Conservation (phyloP, 2,113 vertebrate genomes). For the Camelus bactrianus region DNA sequence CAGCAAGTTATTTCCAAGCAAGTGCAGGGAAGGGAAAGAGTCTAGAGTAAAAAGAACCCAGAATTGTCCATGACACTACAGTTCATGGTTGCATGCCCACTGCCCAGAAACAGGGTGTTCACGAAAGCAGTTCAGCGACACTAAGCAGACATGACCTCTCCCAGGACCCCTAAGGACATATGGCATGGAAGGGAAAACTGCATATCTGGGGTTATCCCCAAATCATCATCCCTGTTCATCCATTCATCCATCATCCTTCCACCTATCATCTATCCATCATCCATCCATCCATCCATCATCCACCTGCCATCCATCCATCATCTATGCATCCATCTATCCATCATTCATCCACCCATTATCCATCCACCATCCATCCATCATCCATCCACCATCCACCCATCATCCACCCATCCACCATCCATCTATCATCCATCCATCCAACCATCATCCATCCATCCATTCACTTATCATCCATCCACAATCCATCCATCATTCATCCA, state of each 20-base stretch:
- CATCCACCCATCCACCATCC: neutral
- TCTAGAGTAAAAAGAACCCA: neutral
- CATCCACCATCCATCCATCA: neutral
- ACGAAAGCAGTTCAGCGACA: neutral
- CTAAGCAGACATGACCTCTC: neutral
- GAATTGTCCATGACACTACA: too few relatives aligned
- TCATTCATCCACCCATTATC: neutral
- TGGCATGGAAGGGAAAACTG: neutral
- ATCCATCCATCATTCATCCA: neutral
- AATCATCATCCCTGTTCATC: too few relatives aligned
- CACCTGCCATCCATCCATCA: neutral
- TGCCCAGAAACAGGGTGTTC: neutral
- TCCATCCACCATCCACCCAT: neutral
- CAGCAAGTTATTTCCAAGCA: neutral
- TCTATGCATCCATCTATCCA: neutral
- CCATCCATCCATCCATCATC: accelerated
- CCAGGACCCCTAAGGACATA: neutral
- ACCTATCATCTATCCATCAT: too few relatives aligned
- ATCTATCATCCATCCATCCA: neutral
- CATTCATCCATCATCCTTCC: too few relatives aligned
- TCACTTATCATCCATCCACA: too few relatives aligned
- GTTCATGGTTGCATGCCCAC: accelerated
- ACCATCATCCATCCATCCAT: neutral
- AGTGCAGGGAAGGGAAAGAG: neutral
- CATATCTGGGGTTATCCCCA: neutral